A percentile compares a stretch with the other conserved stretches of the same genome.
These are phyloP conservation scores for Gasteruption jaculator DNA, from an alignment of 2,888 invertebrate genomes.

Conservation along the genomic window DNA sequence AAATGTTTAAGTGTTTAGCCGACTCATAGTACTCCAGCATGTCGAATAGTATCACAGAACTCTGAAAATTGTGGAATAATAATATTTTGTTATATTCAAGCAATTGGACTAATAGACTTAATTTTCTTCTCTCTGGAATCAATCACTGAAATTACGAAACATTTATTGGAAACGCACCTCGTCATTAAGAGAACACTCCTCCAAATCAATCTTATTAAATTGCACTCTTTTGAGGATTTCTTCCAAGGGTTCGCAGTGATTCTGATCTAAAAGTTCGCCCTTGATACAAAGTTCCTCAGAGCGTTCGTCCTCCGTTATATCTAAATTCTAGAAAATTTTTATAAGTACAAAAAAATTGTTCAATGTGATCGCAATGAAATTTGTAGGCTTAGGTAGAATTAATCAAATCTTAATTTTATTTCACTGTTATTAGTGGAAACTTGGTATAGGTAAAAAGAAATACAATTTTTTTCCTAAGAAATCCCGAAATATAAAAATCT, in stretches of 20 bases:
- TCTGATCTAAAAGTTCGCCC: constrained; percentile 61
- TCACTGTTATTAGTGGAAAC: too few species aligned
- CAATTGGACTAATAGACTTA: constrained; percentile 16
- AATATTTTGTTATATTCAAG: constrained; percentile 13
- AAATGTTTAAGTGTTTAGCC: constrained; percentile 66
- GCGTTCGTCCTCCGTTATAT: constrained; percentile 52
- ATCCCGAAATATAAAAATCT: too few species aligned
- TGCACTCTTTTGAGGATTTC: constrained; percentile 76
- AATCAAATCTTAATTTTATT: too few species aligned
- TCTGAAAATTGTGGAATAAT: constrained; percentile 31
- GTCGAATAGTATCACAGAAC: constrained; percentile 75
- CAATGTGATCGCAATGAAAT: too few species aligned
- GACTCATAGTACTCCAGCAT: constrained; percentile 93
- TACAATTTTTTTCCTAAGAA: constrained; percentile 3
- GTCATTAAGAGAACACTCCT: constrained; percentile 66
- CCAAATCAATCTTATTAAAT: constrained; percentile 66
- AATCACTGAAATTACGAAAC: constrained; percentile 3
- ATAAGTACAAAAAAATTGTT: neutral
- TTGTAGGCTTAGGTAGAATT: too few species aligned
- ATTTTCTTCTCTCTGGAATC: too few species aligned
- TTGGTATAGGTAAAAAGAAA: too few species aligned
- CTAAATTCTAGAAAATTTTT: constrained; percentile 46
- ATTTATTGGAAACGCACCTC: constrained; percentile 59
- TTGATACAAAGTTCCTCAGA: constrained; percentile 59
- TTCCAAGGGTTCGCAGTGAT: constrained; percentile 77